Conservation (phyloP, 64 coral and sea anemone genomes). For the Actinia tenebrosa region DNA sequence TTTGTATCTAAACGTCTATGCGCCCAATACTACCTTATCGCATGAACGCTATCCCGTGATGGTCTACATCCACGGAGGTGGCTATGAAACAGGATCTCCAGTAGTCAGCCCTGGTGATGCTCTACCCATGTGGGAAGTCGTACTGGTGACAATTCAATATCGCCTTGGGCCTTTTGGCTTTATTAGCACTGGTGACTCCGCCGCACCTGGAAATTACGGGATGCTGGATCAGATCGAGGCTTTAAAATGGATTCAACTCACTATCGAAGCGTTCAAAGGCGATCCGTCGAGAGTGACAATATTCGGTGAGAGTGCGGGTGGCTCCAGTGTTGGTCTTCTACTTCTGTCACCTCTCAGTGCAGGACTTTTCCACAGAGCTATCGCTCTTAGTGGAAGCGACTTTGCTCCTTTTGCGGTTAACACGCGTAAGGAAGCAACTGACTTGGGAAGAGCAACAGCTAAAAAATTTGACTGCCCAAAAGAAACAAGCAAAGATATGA, state of each 20-base stretch:
- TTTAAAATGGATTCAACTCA: slow-evolving; percentile 44
- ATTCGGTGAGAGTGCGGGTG: slow-evolving; percentile 69
- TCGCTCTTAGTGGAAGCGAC: slow-evolving; percentile 49
- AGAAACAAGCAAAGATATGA: slow-evolving; percentile 5
- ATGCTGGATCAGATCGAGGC: slow-evolving; percentile 66
- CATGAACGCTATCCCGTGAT: slow-evolving; percentile 35
- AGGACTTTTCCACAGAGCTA: slow-evolving; percentile 45
- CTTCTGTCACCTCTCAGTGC: slow-evolving; percentile 42
- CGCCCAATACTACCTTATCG: slow-evolving; percentile 17
- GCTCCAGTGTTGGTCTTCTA: slow-evolving; percentile 55
- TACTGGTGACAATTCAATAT: slow-evolving; percentile 62
- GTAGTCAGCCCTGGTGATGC: slow-evolving; percentile 42
- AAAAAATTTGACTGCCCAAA: slow-evolving; percentile 12
- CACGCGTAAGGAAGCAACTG: neutral
- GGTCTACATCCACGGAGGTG: slow-evolving; percentile 72
- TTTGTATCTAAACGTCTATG: slow-evolving; percentile 60
- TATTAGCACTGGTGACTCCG: slow-evolving; percentile 36
- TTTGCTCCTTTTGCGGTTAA: slow-evolving; percentile 53
- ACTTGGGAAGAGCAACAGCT: neutral
- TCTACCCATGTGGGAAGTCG: slow-evolving; percentile 48
- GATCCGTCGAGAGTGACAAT: slow-evolving; percentile 51
- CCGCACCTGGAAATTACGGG: slow-evolving; percentile 60
- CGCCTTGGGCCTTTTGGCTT: slow-evolving; percentile 59
- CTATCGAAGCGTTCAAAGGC: slow-evolving; percentile 40
- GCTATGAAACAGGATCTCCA: slow-evolving; percentile 45